A percentile compares a stretch with the other conserved stretches of the same genome.
phyloP scores from a whole-genome alignment of 2,797 vertebrate species.

The Eulemur albifrons region DNA sequence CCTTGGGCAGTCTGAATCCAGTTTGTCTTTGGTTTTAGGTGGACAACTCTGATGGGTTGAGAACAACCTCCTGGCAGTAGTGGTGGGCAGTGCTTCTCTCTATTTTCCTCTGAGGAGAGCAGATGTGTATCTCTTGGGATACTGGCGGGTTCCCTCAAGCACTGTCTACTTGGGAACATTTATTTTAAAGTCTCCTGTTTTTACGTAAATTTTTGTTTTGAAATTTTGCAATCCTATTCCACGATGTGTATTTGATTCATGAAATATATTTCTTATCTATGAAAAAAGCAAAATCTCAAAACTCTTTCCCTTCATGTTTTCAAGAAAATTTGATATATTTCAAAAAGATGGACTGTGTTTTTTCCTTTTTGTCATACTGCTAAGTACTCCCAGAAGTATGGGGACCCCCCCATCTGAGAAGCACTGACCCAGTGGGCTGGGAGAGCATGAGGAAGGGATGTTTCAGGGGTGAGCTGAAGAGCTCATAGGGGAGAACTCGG shows the following conservation, averaged over 20 bases:
- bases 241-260: background rate
- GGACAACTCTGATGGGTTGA: background rate
- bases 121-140: background rate
- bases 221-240: background rate
- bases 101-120: background rate
- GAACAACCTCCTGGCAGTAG: background rate
- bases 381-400: background rate
- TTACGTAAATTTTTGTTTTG: background rate
- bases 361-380: background rate
- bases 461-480: background rate
- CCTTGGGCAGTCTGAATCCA: background rate
- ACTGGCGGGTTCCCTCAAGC: background rate
- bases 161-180: background rate
- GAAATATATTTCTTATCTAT: background rate
- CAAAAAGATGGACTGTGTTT: background rate
- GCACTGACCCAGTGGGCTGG: background rate
- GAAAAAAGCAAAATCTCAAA: background rate
- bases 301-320: background rate
- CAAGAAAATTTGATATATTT: background rate
- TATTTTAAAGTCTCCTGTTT: background rate
- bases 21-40: background rate
- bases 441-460: background rate
- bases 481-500: background rate
- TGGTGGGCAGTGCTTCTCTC: background rate
- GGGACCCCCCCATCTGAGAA: background rate